phyloP scores from a whole-genome alignment of 1,140 invertebrate species.

The Leptinotarsa defecta region DNA sequence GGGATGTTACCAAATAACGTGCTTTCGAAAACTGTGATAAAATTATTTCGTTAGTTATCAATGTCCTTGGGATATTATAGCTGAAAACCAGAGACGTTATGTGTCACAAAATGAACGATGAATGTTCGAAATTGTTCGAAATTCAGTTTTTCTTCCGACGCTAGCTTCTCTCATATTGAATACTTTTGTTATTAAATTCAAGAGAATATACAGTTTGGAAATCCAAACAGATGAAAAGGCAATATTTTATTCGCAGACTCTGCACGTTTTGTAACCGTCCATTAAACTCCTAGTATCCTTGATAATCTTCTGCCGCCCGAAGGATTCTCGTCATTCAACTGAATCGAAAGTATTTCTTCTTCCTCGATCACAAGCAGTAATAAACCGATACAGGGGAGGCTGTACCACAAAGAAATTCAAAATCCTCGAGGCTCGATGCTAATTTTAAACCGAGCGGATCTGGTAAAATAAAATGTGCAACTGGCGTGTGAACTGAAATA shows the following conservation, averaged over 20 bases:
- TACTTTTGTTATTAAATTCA: no score
- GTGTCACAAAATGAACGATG: no score
- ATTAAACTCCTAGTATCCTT: neutral
- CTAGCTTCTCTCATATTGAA: no score
- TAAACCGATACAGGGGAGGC: neutral
- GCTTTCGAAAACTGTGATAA: no score
- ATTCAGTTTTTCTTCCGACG: no score
- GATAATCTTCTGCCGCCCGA: neutral
- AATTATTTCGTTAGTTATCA: no score
- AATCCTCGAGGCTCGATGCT: neutral
- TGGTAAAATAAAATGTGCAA: constrained; percentile 2
- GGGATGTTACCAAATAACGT: no score
- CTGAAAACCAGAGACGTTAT: no score
- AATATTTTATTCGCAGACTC: neutral
- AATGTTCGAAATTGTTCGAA: no score
- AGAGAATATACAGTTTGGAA: no score
- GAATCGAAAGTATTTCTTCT: constrained; percentile 6
- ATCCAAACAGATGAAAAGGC: no score
- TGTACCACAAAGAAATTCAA: neutral
- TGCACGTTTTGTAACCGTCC: neutral
- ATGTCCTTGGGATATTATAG: no score
- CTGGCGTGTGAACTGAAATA: neutral
- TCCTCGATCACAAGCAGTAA: constrained; percentile 1
- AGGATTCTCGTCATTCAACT: neutral
- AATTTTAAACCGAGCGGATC: constrained; percentile 5